Evolutionary conservation across 2,113 vertebrate genomes (phyloP).

Genomic region (Chamaea fasciata): DNA sequence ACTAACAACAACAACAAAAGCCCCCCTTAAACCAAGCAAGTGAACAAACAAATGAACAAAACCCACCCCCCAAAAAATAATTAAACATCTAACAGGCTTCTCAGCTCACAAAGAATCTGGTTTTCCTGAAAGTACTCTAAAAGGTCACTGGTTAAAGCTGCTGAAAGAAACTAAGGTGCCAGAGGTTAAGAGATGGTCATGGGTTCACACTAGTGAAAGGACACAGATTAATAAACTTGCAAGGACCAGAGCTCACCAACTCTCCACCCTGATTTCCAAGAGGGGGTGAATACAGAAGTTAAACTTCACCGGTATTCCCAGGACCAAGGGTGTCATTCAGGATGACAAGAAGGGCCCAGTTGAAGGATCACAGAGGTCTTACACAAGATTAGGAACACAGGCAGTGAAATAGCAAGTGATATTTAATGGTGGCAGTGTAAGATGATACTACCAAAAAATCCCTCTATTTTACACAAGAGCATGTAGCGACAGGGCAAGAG

Average conservation of each 20-base stretch:
- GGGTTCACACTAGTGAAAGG: background rate
- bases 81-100: background rate
- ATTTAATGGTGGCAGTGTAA: background rate
- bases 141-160: background rate
- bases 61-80: rapidly evolving
- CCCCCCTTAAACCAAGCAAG: rapidly evolving
- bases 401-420: background rate
- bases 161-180: background rate
- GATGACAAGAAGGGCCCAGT: background rate
- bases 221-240: background rate
- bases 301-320: background rate
- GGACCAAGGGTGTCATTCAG: background rate
- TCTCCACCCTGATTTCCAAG: background rate
- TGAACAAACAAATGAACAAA: background rate
- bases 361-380: background rate
- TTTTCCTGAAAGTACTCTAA: background rate
- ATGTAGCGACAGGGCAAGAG: background rate
- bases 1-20: background rate
- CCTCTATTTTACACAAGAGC: background rate
- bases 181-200: background rate
- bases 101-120: background rate
- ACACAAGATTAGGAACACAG: background rate
- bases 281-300: background rate
- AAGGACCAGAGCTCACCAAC: background rate
- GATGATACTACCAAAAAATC: rapidly evolving